Percentiles rank a stretch among this genome's conserved stretches.
Conservation (phyloP, 2,888 invertebrate genomes). For the Thereva unica region DNA sequence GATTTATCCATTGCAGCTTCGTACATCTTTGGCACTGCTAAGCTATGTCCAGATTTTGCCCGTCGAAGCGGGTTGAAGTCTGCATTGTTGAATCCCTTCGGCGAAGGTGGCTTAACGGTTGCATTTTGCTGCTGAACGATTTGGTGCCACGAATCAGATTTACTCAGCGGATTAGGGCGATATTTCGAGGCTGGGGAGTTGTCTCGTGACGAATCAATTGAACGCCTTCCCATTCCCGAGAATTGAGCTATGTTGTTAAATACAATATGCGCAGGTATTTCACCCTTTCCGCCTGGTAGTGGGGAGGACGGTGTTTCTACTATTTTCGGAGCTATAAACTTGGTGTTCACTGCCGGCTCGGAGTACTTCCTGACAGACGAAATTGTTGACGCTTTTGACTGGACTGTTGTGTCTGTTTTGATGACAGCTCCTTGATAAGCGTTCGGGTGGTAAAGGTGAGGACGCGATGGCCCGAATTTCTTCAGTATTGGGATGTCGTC, state of each 20-base stretch:
- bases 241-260: slow-evolving; percentile 55
- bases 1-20: slow-evolving; percentile 76
- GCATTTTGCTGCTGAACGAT: slow-evolving; percentile 57
- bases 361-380: slow-evolving; percentile 29
- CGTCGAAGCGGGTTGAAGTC: slow-evolving; percentile 57
- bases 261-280: slow-evolving; percentile 54
- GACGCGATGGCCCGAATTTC: slow-evolving; percentile 56
- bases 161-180: slow-evolving; percentile 60
- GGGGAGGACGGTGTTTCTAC: slow-evolving; percentile 55
- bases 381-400: slow-evolving; percentile 4
- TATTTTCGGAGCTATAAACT: slow-evolving; percentile 47
- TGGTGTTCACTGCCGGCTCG: slow-evolving; percentile 39
- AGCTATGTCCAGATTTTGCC: slow-evolving; percentile 75
- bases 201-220: slow-evolving; percentile 43
- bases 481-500: slow-evolving; percentile 54
- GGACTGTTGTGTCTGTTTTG: slow-evolving; percentile 34
- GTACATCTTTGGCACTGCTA: slow-evolving; percentile 76
- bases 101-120: slow-evolving; percentile 53
- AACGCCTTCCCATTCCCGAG: slow-evolving; percentile 52
- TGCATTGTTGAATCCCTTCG: slow-evolving; percentile 48
- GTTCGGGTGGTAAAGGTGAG: slow-evolving; percentile 55
- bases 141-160: slow-evolving; percentile 83
- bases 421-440: slow-evolving; percentile 53
- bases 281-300: slow-evolving; percentile 41
- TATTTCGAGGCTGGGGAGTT: slow-evolving; percentile 44